Evolutionary conservation across 2,797 vertebrate species (phyloP).

Genomic region (Hippopotamyrus pictus): DNA sequence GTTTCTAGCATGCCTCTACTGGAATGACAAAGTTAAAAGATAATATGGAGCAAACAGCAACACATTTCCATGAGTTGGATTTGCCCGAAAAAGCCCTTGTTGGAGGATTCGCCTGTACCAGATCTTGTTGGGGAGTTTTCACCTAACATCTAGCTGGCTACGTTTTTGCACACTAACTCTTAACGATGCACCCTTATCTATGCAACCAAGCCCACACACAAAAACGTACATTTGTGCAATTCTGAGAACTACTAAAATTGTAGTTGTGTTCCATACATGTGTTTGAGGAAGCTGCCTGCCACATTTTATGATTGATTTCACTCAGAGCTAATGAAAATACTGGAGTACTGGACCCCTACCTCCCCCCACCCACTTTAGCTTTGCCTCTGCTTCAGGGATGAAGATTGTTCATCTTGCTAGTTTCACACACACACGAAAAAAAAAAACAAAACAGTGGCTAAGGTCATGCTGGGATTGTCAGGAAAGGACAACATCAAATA

Average conservation of each 20-base stretch:
- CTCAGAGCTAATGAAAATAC: background rate
- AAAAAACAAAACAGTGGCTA: background rate
- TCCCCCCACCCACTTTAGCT: background rate
- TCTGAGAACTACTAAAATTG: background rate
- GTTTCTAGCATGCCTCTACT: background rate
- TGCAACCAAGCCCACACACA: background rate
- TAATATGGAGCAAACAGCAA: background rate
- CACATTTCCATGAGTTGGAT: background rate
- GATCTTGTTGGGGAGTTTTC: background rate
- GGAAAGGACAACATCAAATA: background rate
- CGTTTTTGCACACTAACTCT: background rate
- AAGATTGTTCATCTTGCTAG: background rate
- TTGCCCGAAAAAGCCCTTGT: background rate
- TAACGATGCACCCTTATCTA: background rate
- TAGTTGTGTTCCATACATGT: background rate
- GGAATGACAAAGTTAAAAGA: background rate
- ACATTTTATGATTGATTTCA: background rate
- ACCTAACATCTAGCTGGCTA: background rate
- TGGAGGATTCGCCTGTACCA: background rate
- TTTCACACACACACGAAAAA: background rate
- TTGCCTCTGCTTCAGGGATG: background rate
- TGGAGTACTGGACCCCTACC: no score
- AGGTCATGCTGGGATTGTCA: background rate
- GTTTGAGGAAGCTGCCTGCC: background rate
- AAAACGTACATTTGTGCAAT: background rate